Percentiles rank a stretch among this genome's conserved stretches.
These are phyloP conservation scores for Notothenia coriiceps DNA, from an alignment of 2,113 vertebrate species.

Conservation along the genomic window DNA sequence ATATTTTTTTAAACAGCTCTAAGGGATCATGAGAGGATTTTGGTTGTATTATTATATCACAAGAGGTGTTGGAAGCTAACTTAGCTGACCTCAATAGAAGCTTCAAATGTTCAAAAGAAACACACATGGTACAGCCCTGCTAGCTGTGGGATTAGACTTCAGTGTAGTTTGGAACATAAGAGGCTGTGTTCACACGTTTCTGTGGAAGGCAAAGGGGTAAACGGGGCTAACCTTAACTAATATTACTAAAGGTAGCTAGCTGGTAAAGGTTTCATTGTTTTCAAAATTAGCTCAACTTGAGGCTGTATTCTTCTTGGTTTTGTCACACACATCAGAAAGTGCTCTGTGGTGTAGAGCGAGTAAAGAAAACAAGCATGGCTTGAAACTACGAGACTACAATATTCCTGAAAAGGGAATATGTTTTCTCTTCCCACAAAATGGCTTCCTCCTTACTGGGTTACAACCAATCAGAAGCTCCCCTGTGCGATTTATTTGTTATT, in stretches of 20 bases:
- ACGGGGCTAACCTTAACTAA: background rate
- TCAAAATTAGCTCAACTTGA: background rate
- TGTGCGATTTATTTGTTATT: background rate
- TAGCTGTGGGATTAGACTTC: background rate
- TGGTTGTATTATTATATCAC: no score
- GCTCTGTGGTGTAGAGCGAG: background rate
- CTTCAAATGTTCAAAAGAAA: no score
- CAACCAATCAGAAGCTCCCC: background rate
- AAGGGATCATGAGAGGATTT: no score
- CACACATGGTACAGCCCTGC: no score
- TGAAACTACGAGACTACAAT: background rate
- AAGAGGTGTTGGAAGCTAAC: no score
- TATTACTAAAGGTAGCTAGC: background rate
- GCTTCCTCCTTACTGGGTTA: background rate
- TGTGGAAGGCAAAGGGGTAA: background rate
- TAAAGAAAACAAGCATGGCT: background rate
- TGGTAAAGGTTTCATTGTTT: background rate
- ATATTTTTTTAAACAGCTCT: background rate
- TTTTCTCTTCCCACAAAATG: background rate
- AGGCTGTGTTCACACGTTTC: background rate
- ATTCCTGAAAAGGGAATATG: background rate
- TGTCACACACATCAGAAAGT: background rate
- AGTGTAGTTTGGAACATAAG: background rate
- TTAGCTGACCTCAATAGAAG: no score
- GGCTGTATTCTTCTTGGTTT: background rate